phyloP scores from a whole-genome alignment of 2,797 vertebrate genomes.

The Anisognathus igniventris region DNA sequence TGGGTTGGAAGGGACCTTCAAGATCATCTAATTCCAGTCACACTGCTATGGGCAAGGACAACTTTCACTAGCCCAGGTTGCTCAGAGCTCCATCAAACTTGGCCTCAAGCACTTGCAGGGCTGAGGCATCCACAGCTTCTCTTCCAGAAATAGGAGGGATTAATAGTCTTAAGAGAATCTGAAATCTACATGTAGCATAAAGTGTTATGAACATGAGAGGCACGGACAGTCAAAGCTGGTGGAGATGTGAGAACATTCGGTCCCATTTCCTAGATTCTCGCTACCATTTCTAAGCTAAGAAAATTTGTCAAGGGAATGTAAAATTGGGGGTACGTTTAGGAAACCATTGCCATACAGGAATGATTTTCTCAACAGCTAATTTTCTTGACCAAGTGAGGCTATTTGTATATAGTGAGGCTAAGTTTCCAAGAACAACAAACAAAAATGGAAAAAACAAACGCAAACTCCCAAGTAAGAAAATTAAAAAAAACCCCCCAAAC shows the following conservation, averaged over 20 bases:
- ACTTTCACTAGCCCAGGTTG: not conserved
- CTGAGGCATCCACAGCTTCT: not conserved
- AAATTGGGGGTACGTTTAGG: not conserved
- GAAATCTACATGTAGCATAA: not conserved
- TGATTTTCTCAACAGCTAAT: not conserved
- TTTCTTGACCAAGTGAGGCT: not conserved
- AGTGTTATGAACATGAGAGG: not conserved
- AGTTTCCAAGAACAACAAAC: not conserved
- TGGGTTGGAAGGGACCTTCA: not conserved
- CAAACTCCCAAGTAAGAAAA: not conserved
- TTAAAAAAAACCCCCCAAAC: fast-evolving
- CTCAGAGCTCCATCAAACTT: not conserved
- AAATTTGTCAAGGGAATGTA: not conserved
- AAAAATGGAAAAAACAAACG: not conserved
- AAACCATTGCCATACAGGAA: not conserved
- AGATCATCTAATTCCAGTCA: not conserved
- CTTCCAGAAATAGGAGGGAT: not conserved
- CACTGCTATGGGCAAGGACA: not conserved
- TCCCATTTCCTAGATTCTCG: not conserved
- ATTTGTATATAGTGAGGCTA: not conserved
- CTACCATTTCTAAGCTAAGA: not conserved
- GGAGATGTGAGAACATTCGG: not conserved
- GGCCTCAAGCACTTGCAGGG: not conserved
- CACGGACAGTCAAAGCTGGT: not conserved
- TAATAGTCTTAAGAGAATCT: not conserved